These are phyloP conservation scores for Zoanthus gigantus DNA, from an alignment of 92 coral and sea anemone species.

Conservation along the genomic window DNA sequence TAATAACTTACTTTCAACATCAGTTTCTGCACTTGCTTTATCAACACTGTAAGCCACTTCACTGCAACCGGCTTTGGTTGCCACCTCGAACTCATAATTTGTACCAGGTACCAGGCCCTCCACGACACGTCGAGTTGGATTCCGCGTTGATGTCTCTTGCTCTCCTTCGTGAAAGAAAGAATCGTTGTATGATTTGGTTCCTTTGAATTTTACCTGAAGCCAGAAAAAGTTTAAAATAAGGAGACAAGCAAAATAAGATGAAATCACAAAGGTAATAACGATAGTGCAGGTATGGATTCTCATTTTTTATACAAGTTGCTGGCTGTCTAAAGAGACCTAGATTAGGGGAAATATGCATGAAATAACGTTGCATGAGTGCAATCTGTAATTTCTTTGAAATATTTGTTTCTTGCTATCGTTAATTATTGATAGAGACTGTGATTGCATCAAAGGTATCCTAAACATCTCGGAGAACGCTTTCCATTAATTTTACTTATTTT, in stretches of 20 bases:
- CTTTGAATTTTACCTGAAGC: neutral
- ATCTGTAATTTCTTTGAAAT: no score
- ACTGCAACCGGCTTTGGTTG: conserved; percentile 33
- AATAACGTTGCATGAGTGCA: no score
- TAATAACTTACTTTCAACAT: conserved; percentile 1
- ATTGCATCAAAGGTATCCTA: no score
- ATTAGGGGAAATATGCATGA: no score
- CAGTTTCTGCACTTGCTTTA: neutral
- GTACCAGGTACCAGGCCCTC: conserved; percentile 13
- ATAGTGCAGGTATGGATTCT: neutral
- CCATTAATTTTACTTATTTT: no score
- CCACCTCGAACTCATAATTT: conserved; percentile 1
- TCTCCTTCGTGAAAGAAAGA: conserved; percentile 10
- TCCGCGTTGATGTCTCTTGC: neutral
- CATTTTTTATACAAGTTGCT: no score
- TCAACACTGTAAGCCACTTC: neutral
- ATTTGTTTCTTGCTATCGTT: no score
- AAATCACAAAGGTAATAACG: neutral
- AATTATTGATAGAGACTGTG: no score
- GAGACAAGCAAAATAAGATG: neutral
- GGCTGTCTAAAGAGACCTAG: no score
- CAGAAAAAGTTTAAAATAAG: neutral
- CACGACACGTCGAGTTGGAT: neutral
- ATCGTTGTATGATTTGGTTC: neutral
- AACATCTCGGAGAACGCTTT: no score